These are phyloP conservation scores for Luperina testacea DNA, from an alignment of 2,888 invertebrate species.

Conservation along the genomic window DNA sequence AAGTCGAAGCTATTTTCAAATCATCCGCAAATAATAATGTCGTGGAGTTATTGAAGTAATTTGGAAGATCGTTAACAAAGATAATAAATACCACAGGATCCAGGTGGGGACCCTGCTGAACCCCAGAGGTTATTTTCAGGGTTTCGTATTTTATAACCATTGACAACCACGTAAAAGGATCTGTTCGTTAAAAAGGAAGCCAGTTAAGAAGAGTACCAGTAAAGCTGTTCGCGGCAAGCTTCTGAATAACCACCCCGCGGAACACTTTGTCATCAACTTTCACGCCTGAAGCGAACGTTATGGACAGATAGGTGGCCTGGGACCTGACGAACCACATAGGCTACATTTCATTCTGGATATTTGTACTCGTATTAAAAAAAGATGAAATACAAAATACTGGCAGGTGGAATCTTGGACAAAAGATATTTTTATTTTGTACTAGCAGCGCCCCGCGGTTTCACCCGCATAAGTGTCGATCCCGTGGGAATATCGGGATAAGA, in stretches of 20 bases:
- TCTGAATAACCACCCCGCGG: not conserved
- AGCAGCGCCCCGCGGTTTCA: no score
- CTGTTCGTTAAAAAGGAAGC: not conserved
- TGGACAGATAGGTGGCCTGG: not conserved
- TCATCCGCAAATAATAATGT: not conserved
- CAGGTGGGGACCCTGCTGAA: not conserved
- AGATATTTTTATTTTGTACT: no score
- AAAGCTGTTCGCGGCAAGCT: not conserved
- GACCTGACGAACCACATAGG: not conserved
- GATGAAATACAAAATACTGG: not conserved
- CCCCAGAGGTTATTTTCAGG: no score
- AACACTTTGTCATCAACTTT: not conserved
- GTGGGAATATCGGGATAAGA: no score
- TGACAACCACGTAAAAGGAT: not conserved
- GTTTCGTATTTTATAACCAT: not conserved
- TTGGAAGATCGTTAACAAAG: not conserved
- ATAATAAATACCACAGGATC: not conserved
- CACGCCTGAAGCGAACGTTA: not conserved
- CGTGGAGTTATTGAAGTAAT: not conserved
- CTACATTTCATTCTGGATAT: not conserved
- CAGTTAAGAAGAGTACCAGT: not conserved
- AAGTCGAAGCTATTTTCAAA: not conserved
- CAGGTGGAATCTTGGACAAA: not conserved
- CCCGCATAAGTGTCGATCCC: no score
- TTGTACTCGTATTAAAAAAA: not conserved